These are phyloP conservation scores for Pristiophorus japonicus DNA, from an alignment of 2,113 vertebrate species.

Conservation along the genomic window DNA sequence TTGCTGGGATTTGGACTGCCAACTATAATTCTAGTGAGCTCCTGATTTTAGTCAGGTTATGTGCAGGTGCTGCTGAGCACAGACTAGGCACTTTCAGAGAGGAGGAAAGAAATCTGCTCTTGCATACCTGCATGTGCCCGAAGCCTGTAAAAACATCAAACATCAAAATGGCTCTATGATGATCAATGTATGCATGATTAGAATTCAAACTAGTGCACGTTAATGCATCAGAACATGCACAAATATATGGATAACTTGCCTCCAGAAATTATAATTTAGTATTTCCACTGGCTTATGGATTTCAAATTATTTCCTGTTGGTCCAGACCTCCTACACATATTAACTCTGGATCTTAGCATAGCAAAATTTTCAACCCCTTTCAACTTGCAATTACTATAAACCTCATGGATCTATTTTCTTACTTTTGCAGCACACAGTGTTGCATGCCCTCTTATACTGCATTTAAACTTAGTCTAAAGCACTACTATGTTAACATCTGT, in stretches of 20 bases:
- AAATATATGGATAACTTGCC: background rate
- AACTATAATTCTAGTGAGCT: background rate
- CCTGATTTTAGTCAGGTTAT: background rate
- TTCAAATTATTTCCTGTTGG: background rate
- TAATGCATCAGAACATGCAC: background rate
- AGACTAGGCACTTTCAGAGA: background rate
- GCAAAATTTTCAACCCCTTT: background rate
- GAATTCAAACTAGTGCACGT: background rate
- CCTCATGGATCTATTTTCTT: background rate
- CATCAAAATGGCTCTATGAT: background rate
- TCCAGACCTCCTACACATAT: background rate
- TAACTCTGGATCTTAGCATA: background rate
- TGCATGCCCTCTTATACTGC: background rate
- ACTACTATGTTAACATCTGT: background rate
- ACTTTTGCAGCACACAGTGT: background rate
- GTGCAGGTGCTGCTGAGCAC: background rate
- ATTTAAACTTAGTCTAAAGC: background rate
- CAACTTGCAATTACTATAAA: background rate
- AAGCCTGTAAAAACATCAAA: background rate
- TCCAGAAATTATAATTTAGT: background rate
- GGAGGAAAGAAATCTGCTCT: background rate
- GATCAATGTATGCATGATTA: conserved; percentile 28
- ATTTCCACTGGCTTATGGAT: background rate
- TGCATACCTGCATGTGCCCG: background rate
- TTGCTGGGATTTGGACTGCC: background rate